phyloP scores from a whole-genome alignment of 2,113 vertebrate species.

The Sciurus niger region DNA sequence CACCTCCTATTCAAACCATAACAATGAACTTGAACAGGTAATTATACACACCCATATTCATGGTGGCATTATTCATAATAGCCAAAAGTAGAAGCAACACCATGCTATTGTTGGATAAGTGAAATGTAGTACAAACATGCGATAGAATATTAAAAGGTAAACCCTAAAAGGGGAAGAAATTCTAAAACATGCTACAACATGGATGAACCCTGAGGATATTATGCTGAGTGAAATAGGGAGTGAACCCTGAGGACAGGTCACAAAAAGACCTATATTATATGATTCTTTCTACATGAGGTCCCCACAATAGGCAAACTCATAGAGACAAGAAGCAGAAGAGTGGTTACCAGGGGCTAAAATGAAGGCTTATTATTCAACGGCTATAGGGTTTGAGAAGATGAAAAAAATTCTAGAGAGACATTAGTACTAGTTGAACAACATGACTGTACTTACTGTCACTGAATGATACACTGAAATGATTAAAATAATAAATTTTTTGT shows the following conservation, averaged over 20 bases:
- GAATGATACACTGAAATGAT: neutral
- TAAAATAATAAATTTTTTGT: conserved; percentile 11
- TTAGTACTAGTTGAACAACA: neutral
- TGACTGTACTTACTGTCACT: neutral
- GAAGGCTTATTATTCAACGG: neutral
- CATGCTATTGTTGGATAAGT: neutral
- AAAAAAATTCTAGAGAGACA: neutral
- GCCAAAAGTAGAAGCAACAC: neutral
- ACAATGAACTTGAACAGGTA: neutral
- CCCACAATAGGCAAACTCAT: neutral
- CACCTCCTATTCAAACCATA: too few species aligned
- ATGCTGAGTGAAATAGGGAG: neutral
- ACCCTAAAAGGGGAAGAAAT: neutral
- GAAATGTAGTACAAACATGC: neutral
- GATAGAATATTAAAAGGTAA: neutral
- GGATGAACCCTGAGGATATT: neutral
- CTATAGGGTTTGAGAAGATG: neutral
- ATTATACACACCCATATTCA: neutral
- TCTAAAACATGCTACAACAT: neutral
- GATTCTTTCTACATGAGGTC: neutral
- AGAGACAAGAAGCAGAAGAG: neutral
- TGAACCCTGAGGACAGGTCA: neutral
- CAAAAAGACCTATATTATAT: neutral
- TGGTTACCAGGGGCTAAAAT: neutral
- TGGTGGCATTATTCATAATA: neutral